Conservation (phyloP, 2,113 vertebrate species). For the Glareola pratincola region DNA sequence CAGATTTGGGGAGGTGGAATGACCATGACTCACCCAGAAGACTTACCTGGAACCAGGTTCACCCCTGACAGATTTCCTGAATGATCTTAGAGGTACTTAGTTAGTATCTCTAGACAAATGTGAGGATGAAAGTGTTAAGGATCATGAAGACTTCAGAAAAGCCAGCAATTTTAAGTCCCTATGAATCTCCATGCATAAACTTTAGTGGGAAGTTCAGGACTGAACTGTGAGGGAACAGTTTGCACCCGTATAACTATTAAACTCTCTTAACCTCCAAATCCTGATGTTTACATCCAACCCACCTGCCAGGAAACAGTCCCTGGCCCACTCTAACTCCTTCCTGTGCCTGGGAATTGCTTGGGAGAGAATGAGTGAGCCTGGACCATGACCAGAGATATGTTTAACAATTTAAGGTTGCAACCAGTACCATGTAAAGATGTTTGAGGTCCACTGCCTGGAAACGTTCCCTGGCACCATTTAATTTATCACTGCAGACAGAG, state of each 20-base stretch:
- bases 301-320: background rate
- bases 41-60: background rate
- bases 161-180: background rate
- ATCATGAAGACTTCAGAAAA: background rate
- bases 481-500: background rate
- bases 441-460: background rate
- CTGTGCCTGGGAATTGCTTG: background rate
- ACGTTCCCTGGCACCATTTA: background rate
- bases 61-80: background rate
- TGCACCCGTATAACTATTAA: background rate
- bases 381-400: background rate
- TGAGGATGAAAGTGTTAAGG: background rate
- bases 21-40: background rate
- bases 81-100: background rate
- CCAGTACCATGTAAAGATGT: background rate
- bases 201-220: background rate
- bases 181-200: background rate
- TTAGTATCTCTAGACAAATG: background rate
- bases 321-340: background rate
- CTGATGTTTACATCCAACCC: background rate
- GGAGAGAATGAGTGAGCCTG: background rate
- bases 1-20: background rate
- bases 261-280: background rate
- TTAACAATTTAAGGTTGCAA: background rate
- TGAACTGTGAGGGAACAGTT: background rate